phyloP scores from a whole-genome alignment of 2,797 vertebrate genomes.

The Sebastes ruberrimus region DNA sequence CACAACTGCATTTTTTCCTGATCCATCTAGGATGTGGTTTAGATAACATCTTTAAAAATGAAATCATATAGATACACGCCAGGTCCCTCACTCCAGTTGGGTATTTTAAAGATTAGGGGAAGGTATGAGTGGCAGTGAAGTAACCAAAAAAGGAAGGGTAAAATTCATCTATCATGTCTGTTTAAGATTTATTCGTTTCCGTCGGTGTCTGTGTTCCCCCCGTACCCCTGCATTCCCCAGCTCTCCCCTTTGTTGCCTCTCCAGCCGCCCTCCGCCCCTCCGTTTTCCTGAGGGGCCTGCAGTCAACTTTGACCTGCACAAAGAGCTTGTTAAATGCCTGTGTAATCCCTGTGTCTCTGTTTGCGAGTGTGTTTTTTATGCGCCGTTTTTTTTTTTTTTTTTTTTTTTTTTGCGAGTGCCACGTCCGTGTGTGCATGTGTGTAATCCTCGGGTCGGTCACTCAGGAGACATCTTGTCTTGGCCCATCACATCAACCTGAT shows the following conservation, averaged over 20 bases:
- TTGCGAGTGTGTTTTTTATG: constrained; percentile 48
- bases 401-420: neutral
- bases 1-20: neutral
- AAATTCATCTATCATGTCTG: constrained; percentile 30
- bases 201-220: constrained; percentile 28
- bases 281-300: constrained; percentile 67
- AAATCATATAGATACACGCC: neutral
- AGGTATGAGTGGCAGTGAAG: neutral
- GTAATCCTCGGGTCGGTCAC: constrained; percentile 55
- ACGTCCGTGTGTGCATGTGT: neutral
- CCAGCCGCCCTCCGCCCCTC: neutral
- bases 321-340: constrained; percentile 85
- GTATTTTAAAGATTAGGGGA: neutral
- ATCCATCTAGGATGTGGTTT: constrained; percentile 6
- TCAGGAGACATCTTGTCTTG: constrained; percentile 70
- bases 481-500: constrained; percentile 67
- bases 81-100: neutral
- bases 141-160: neutral
- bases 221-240: constrained; percentile 56
- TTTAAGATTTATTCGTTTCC: constrained; percentile 51
- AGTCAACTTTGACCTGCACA: constrained; percentile 81
- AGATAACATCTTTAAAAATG: neutral
- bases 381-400: neutral
- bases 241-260: constrained; percentile 38
- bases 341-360: constrained; percentile 76